Evolutionary conservation across 2,113 vertebrate genomes (phyloP), one percentile per base, ranked within the genome.

Genomic region (Isichthys henryi): DNA sequence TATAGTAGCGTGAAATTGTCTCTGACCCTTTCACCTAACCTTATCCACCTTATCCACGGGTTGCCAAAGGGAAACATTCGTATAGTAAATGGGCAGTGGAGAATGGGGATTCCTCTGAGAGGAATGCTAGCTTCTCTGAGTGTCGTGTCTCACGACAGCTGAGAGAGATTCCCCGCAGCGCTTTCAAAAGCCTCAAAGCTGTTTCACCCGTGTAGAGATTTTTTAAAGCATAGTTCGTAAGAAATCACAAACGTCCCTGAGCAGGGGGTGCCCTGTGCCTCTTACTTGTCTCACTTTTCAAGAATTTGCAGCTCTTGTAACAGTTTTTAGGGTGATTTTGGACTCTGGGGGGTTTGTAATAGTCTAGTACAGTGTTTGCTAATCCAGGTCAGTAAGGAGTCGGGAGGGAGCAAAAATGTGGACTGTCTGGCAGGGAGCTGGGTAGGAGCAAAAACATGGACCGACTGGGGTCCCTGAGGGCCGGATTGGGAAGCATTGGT

Each of bases 1-100:
- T 10, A 31, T 27, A 31, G 66, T 31, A 39, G 70, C 13, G 87
- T 90, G 92, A 74, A 83, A 45, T 39, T 56, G 52, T 80, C 88
- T 50, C 8, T 15, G 50, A 53, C 23, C 23, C 11, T 80, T 53
- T 39, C 74, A 39, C 77, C 48, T 77, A 45, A 93, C 93, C 93
- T 93, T 92, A 93, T n/a, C n/a, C n/a, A 94, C 95, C 93, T 95
- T 94, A 93, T 93, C 92, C 94, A 94, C 90, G 93, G 94, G 62
- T 95, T 94, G 91, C 93, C 92, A 93, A 95, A 94, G 93, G 94
- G 94, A 94, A 92, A 92, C 90, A 91, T 95, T 94, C 95, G 89
- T 94, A 95, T 92, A 53, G 52, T 84, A 92, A 91, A 92, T 90
- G 82, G 56, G 74, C 89, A 89, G 91, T 93, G 91, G 89, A 90